Evolutionary conservation across 2,113 vertebrate species (phyloP).

Genomic region (Hemibagrus wyckioides): DNA sequence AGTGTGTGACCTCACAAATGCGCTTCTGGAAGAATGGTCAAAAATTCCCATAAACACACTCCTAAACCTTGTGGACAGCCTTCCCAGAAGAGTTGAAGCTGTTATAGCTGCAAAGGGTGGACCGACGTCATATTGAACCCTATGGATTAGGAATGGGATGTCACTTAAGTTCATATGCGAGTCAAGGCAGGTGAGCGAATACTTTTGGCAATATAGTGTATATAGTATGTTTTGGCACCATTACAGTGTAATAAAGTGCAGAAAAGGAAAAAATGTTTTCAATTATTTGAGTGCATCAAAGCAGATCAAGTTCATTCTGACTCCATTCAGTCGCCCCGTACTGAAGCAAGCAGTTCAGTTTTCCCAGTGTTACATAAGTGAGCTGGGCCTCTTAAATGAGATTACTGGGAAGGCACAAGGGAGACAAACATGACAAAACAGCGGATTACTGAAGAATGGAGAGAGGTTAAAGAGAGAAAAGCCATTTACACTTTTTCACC

Average conservation of each 20-base stretch:
- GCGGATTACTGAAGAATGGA: slow-evolving; percentile 52
- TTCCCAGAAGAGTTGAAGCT: no score
- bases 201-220: no score
- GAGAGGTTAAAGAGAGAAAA: slow-evolving; percentile 47
- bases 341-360: slow-evolving; percentile 42
- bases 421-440: slow-evolving; percentile 53
- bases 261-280: background rate
- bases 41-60: no score
- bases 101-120: no score
- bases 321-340: slow-evolving; percentile 37
- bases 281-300: slow-evolving; percentile 43
- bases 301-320: slow-evolving; percentile 40
- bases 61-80: no score
- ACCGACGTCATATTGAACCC: no score
- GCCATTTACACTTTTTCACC: slow-evolving; percentile 51
- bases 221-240: background rate
- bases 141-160: no score
- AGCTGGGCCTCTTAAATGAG: slow-evolving; percentile 56
- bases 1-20: no score
- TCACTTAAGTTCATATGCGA: no score
- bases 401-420: slow-evolving; percentile 50
- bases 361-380: slow-evolving; percentile 51
- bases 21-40: no score
- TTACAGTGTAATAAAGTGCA: background rate
- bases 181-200: no score